Percentiles rank a stretch among this genome's conserved stretches.
These are phyloP conservation scores for Antheraea yamamai DNA, from an alignment of 2,888 invertebrate species.

Conservation along the genomic window DNA sequence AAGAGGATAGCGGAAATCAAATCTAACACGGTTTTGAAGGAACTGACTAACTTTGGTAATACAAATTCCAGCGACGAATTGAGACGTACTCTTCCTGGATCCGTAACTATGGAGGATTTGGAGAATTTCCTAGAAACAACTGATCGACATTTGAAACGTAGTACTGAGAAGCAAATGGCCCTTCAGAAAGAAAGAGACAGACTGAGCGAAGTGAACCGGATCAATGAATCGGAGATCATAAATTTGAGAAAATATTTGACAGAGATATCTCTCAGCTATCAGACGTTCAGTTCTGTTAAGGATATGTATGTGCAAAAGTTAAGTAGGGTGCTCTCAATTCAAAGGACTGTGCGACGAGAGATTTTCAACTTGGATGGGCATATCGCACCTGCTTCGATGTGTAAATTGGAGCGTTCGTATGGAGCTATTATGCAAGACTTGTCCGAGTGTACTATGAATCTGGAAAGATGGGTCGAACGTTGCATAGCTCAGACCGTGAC, in stretches of 20 bases:
- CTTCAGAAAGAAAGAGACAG: constrained; percentile 71
- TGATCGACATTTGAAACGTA: constrained; percentile 65
- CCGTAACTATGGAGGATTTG: constrained; percentile 72
- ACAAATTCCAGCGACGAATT: constrained; percentile 59
- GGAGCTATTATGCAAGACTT: constrained; percentile 71
- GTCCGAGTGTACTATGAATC: constrained; percentile 62
- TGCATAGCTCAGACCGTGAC: constrained; percentile 59
- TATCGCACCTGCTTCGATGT: constrained; percentile 54
- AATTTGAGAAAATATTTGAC: constrained; percentile 69
- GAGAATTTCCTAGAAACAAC: constrained; percentile 76
- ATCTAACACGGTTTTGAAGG: constrained; percentile 67
- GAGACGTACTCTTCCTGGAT: constrained; percentile 60
- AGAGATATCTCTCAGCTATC: constrained; percentile 65
- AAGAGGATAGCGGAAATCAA: constrained; percentile 74
- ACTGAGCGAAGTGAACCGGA: constrained; percentile 64
- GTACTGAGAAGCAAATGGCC: constrained; percentile 62
- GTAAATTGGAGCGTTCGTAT: constrained; percentile 65
- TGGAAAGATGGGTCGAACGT: constrained; percentile 72
- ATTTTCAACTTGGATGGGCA: constrained; percentile 61
- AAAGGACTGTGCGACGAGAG: constrained; percentile 69
- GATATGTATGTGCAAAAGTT: constrained; percentile 69
- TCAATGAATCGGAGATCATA: constrained; percentile 71
- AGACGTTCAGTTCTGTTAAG: constrained; percentile 65
- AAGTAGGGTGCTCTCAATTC: constrained; percentile 62
- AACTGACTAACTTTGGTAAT: constrained; percentile 71